These are phyloP conservation scores for Neuroscelio doddi DNA, from an alignment of 2,888 invertebrate genomes.

Conservation along the genomic window DNA sequence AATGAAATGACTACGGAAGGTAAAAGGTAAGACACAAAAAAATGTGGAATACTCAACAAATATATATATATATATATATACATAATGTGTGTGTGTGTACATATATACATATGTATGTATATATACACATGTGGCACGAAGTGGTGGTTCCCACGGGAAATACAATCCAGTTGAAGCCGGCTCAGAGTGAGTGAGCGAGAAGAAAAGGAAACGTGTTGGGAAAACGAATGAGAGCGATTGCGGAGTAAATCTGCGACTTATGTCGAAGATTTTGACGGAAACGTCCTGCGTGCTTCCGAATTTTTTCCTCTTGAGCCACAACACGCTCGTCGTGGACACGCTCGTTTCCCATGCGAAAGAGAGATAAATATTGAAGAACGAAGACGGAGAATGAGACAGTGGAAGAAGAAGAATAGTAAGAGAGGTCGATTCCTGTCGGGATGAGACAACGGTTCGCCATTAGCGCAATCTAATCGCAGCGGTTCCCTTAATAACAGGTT, in stretches of 20 bases:
- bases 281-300: not conserved
- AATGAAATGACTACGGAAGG: slow-evolving; percentile 14
- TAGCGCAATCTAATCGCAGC: slow-evolving; percentile 68
- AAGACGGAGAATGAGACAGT: not conserved
- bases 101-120: no score
- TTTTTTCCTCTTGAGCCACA: not conserved
- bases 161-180: slow-evolving; percentile 37
- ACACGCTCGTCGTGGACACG: no score
- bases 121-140: slow-evolving; percentile 29
- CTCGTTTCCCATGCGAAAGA: slow-evolving; percentile 4
- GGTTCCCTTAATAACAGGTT: slow-evolving; percentile 69
- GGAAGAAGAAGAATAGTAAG: slow-evolving; percentile 21
- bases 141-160: slow-evolving; percentile 47
- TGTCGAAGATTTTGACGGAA: slow-evolving; percentile 22
- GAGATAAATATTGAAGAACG: slow-evolving; percentile 23
- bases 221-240: slow-evolving; percentile 36
- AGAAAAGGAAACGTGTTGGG: slow-evolving; percentile 39
- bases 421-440: slow-evolving; percentile 35
- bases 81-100: no score
- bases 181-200: slow-evolving; percentile 37
- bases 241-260: slow-evolving; percentile 27
- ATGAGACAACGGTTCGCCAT: slow-evolving; percentile 67
- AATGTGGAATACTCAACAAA: slow-evolving; percentile 24
- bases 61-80: no score
- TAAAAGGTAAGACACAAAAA: slow-evolving; percentile 24